Evolutionary conservation across 1,140 invertebrate species (phyloP).

Genomic region (Paraescarpia echinospica): DNA sequence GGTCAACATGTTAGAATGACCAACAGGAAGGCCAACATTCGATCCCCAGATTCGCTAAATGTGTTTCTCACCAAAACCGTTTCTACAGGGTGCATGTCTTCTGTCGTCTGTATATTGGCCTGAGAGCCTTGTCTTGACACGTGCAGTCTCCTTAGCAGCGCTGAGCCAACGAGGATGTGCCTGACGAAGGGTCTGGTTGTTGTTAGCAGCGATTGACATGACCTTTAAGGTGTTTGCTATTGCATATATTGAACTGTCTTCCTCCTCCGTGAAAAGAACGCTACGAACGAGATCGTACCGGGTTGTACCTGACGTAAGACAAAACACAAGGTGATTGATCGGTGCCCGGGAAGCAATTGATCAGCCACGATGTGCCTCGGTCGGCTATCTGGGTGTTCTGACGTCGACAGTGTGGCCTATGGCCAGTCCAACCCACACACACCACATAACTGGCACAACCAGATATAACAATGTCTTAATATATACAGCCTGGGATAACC

Average conservation of each 20-base stretch:
- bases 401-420: not conserved
- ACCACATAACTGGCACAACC: no score
- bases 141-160: no score
- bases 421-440: not conserved
- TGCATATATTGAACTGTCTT: not conserved
- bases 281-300: not conserved
- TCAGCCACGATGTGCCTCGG: not conserved
- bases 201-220: not conserved
- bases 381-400: not conserved
- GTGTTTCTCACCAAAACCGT: no score
- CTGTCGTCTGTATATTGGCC: no score
- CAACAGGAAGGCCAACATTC: no score
- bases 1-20: no score
- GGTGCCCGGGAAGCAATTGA: not conserved
- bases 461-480: not conserved
- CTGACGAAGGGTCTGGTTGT: not conserved
- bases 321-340: not conserved
- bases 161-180: no score
- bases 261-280: not conserved
- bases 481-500: not conserved
- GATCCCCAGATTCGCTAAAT: no score
- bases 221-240: not conserved
- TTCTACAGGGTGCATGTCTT: no score
- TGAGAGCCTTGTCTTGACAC: no score
- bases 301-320: not conserved